Base-by-base conservation (phyloP, 2,113 vertebrate genomes). In the Pygoscelis adeliae region DNA sequence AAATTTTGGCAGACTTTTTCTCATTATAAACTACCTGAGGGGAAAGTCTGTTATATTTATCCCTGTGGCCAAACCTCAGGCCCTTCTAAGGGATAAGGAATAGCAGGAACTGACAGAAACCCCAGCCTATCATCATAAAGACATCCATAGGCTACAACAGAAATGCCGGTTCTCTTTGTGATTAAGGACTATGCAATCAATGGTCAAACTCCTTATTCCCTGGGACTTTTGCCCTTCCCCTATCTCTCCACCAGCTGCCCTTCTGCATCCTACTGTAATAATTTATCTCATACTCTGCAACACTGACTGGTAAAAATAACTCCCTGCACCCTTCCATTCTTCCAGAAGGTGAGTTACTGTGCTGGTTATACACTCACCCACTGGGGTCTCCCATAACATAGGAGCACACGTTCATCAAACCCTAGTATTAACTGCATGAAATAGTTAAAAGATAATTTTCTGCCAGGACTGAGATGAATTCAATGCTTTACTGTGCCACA, bases 361-460 rank as follows among this genome's bases (percentile, higher is more conserved):
- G 22, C 16, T 62, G 8, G n/a, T 66, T n/a, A 26, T 8, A 12
- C 18, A 14, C 15, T 46, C 40, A 27, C 12, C 27, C 17, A 7
- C 0, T 0, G 21, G 15, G 6, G 11, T 62, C 30, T 78, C 14
- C 42, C 3, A 4, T 34, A 16, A n/a, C 4, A 5, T 0, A 56
- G 36, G 17, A 53, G 5, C 3, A 15, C 2, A 5, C 10, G 1
- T 14, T 78, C 15, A 11, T 49, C 53, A 61, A 8, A 36, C 19
- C 16, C 56, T 49, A 22, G 8, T 10, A 36, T 29, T 67, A 76
- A 42, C 26, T 21, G n/a, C 8, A 1, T 25, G 25, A 89, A 73
- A 89, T 27, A 47, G 27, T 46, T 46, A 44, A 70, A 87, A 74
- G 3, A 21, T 21, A 1, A 84, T 89, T 74, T 84, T 55, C 29